A percentile compares a stretch with the other conserved stretches of the same genome.
Evolutionary conservation across 2,797 vertebrate species (phyloP).

Genomic region (Acipenser oxyrinchus): DNA sequence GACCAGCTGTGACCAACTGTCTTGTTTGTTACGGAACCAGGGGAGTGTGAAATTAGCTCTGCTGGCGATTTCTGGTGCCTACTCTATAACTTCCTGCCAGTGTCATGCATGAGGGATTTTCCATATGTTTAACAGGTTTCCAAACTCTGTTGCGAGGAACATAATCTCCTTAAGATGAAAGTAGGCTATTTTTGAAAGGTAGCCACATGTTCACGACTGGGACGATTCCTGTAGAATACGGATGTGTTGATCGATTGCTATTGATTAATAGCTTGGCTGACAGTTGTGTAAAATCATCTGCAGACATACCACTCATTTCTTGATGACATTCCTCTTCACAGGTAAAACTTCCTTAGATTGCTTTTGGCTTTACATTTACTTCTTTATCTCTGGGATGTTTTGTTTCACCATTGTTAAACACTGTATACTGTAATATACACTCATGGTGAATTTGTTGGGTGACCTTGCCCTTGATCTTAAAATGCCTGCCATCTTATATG

Average conservation of each 20-base stretch:
- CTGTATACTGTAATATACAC: no score
- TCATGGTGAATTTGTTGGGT: no score
- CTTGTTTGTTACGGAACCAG: conserved; percentile 47
- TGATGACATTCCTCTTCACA: no score
- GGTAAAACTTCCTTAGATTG: no score
- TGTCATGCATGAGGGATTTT: neutral
- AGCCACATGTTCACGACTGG: neutral
- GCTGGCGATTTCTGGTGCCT: conserved; percentile 38
- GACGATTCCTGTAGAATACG: neutral
- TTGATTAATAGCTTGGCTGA: neutral
- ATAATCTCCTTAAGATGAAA: neutral
- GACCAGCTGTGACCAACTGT: conserved; percentile 46
- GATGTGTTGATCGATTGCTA: neutral
- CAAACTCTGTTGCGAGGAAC: neutral
- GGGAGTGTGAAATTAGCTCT: conserved; percentile 68
- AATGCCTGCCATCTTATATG: no score
- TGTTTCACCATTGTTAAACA: no score
- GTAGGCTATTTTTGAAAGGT: neutral
- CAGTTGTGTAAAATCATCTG: no score
- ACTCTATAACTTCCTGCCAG: conserved; percentile 42
- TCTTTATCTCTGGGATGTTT: no score
- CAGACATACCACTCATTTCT: no score
- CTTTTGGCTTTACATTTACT: no score
- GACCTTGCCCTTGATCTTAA: no score
- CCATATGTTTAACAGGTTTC: conserved; percentile 2